These are phyloP conservation scores for Caenorhabditis uteleia DNA, from an alignment of 2,888 invertebrate genomes.

Conservation along the genomic window DNA sequence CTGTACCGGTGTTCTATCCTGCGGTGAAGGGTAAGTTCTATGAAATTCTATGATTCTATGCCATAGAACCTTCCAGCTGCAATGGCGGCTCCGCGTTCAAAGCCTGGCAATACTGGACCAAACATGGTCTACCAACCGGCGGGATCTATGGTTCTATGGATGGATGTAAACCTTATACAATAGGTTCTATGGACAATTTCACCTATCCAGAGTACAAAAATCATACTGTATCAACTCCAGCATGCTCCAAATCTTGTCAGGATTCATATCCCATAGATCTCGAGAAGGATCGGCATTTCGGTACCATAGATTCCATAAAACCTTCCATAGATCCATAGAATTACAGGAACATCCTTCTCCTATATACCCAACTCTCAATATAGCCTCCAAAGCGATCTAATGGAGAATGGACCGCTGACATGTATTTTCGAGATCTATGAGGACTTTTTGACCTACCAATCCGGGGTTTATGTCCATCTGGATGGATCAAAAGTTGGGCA, in stretches of 20 bases:
- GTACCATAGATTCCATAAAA: conserved; percentile 75
- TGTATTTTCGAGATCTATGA: conserved; percentile 85
- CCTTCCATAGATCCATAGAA: too few species aligned
- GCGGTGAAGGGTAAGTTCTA: conserved; percentile 45
- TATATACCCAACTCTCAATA: too few species aligned
- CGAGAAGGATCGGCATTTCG: conserved; percentile 40
- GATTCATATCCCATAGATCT: conserved; percentile 22
- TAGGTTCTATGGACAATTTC: conserved; percentile 84
- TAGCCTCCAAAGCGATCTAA: conserved; percentile 83
- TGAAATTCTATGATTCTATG: too few species aligned
- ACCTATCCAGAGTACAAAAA: conserved; percentile 52
- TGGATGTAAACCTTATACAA: conserved; percentile 87
- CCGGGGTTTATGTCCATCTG: conserved; percentile 73
- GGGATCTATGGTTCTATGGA: conserved; percentile 74
- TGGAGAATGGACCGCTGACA: conserved; percentile 82
- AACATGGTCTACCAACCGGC: conserved; percentile 84
- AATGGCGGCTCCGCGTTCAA: conserved; percentile 82
- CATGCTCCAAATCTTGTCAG: conserved; percentile 14
- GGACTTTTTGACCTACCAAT: conserved; percentile 84
- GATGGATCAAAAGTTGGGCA: conserved; percentile 78
- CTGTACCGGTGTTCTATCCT: conserved; percentile 20
- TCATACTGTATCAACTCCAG: conserved; percentile 19
- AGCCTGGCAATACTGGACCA: conserved; percentile 86
- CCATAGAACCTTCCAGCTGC: too few species aligned
- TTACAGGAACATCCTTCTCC: too few species aligned